A percentile compares a stretch with the other conserved stretches of the same genome.
These are phyloP conservation scores for Drosophila emarginata DNA, from an alignment of 2,888 invertebrate species.

Conservation along the genomic window DNA sequence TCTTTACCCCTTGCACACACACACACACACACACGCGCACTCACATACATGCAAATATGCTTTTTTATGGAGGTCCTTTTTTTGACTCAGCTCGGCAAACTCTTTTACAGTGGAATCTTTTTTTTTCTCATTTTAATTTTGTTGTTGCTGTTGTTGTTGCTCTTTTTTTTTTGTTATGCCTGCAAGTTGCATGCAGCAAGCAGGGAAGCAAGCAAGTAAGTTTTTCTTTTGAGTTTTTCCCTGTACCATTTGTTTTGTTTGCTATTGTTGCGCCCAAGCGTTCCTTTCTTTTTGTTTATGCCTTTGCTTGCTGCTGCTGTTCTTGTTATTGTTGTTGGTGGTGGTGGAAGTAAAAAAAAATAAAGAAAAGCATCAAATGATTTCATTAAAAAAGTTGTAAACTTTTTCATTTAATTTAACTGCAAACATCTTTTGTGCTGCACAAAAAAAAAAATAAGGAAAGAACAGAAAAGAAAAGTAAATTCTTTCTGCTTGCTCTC, in stretches of 20 bases:
- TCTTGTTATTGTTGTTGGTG: no score
- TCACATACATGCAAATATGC: conserved; percentile 31
- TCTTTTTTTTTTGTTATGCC: neutral
- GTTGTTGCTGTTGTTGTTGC: no score
- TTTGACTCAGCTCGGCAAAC: conserved; percentile 9
- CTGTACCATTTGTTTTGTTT: conserved; percentile 49
- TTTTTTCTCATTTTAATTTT: no score
- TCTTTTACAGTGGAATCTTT: conserved; percentile 30
- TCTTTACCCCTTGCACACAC: neutral
- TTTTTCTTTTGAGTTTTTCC: conserved; percentile 34
- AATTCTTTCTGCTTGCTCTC: conserved; percentile 13
- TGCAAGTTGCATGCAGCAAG: conserved; percentile 51
- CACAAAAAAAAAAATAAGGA: neutral
- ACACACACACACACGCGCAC: neutral
- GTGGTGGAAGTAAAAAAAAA: neutral
- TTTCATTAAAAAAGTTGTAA: conserved; percentile 77
- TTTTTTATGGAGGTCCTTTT: conserved; percentile 24
- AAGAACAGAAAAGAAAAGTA: neutral
- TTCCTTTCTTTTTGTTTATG: conserved; percentile 61
- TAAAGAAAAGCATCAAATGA: conserved; percentile 69
- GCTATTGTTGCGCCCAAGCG: conserved; percentile 49
- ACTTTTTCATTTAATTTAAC: conserved; percentile 78
- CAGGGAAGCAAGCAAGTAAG: conserved; percentile 24
- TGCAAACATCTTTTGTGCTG: conserved; percentile 75
- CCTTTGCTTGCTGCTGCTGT: conserved; percentile 24